Evolutionary conservation across 2,113 vertebrate genomes (phyloP).

Genomic region (Genyomyrus donnyi): DNA sequence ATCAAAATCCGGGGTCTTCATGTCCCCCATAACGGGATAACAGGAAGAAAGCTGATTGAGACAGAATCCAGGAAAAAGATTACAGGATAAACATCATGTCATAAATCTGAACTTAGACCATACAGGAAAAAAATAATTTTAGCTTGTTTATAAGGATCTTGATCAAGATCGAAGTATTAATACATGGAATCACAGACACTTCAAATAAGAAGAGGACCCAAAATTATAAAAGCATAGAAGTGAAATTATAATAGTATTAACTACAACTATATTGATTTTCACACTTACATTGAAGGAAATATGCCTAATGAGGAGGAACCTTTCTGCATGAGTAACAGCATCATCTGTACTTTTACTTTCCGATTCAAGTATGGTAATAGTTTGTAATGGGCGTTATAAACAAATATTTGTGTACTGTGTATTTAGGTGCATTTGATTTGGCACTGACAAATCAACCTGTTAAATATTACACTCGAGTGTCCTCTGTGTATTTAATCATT

Average conservation of each 20-base stretch:
- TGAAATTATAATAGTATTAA: background rate
- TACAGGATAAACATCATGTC: background rate
- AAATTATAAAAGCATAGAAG: background rate
- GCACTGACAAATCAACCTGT: background rate
- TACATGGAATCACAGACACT: background rate
- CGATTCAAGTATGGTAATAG: background rate
- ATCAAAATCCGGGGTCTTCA: slow-evolving; percentile 97
- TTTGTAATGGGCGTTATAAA: background rate
- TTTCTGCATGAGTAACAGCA: background rate
- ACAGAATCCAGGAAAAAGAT: background rate
- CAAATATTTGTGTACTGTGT: background rate
- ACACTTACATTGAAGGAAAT: background rate
- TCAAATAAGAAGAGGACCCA: background rate
- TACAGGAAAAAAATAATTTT: background rate
- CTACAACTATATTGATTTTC: background rate
- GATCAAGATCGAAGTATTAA: background rate
- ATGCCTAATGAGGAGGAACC: background rate
- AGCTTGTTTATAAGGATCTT: background rate
- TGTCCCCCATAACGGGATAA: slow-evolving; percentile 81
- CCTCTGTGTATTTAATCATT: background rate
- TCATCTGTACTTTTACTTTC: background rate
- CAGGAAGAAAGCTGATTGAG: slow-evolving; percentile 44
- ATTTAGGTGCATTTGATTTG: background rate
- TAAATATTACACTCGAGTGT: background rate
- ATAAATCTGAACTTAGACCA: background rate